Evolutionary conservation across 2,113 vertebrate species (phyloP).

Genomic region (Periophthalmodon schlosseri): DNA sequence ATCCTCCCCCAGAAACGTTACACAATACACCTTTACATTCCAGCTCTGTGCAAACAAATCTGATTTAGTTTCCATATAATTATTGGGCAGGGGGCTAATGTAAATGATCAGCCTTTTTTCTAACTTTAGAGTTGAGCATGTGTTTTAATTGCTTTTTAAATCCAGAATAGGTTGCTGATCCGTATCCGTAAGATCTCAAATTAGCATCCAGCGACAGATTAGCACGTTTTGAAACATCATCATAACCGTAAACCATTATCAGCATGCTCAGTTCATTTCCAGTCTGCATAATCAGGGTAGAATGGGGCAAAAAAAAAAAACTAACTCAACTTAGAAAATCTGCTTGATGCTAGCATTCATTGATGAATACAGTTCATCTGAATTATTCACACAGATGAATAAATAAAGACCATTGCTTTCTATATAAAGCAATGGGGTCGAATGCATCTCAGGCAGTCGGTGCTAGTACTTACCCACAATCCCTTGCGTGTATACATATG

Average conservation of each 20-base stretch:
- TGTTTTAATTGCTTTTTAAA: no score
- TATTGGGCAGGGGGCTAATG: no score
- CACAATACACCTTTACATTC: no score
- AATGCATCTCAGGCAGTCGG: not conserved
- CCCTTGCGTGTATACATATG: not conserved
- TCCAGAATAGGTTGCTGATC: no score
- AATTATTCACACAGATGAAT: constrained; percentile 4
- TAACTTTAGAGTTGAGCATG: no score
- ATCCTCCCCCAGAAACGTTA: no score
- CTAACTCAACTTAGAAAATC: not conserved
- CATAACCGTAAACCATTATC: not conserved
- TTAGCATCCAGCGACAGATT: no score
- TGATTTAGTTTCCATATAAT: no score
- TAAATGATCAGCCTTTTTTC: no score
- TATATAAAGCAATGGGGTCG: constrained; percentile 5
- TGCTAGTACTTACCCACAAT: constrained; percentile 1
- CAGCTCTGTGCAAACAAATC: no score
- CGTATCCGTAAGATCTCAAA: no score
- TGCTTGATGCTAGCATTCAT: not conserved
- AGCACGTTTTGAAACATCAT: not conserved
- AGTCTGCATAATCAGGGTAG: not conserved
- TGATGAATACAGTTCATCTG: constrained; percentile 8
- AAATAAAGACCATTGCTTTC: not conserved
- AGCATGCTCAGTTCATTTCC: not conserved
- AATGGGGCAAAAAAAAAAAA: not conserved